Evolutionary conservation across 2,113 vertebrate genomes (phyloP).

Genomic region (Typhlomys cinereus): DNA sequence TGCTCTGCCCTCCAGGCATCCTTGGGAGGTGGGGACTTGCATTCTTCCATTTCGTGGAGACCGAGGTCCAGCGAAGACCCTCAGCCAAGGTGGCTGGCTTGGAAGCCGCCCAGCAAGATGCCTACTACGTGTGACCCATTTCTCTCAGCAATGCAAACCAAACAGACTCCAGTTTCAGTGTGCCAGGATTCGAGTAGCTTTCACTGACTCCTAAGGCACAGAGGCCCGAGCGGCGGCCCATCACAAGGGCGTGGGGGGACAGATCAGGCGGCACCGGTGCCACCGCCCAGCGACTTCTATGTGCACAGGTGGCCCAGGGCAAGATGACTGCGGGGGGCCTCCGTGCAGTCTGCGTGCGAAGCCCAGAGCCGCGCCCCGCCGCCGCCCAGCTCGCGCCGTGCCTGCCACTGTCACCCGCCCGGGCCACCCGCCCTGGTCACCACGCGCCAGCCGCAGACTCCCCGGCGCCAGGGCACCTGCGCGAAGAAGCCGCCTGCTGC

Average conservation of each 20-base stretch:
- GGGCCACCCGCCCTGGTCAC: slow-evolving; percentile 54
- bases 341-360: slow-evolving; percentile 45
- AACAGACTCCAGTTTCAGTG: background rate
- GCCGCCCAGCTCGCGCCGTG: slow-evolving; percentile 34
- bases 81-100: background rate
- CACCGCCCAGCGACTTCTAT: background rate
- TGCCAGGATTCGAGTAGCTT: too few species aligned
- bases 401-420: slow-evolving; percentile 59
- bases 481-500: slow-evolving; percentile 71
- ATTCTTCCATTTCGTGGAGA: background rate
- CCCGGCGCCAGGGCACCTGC: slow-evolving; percentile 84
- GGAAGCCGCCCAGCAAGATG: background rate
- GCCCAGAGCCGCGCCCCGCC: slow-evolving; percentile 43
- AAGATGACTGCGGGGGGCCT: background rate
- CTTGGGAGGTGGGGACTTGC: background rate
- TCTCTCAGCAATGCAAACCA: background rate
- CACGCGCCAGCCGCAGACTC: slow-evolving; percentile 78
- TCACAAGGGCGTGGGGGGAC: too few species aligned
- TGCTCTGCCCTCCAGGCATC: background rate
- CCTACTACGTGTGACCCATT: too few species aligned
- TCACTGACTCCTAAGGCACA: too few species aligned
- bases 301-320: slow-evolving; percentile 13
- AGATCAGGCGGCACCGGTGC: background rate
- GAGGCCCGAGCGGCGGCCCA: too few species aligned
- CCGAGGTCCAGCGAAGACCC: background rate